Conservation (phyloP, 2,113 vertebrate genomes). For the Phalacrocorax pelagicus region DNA sequence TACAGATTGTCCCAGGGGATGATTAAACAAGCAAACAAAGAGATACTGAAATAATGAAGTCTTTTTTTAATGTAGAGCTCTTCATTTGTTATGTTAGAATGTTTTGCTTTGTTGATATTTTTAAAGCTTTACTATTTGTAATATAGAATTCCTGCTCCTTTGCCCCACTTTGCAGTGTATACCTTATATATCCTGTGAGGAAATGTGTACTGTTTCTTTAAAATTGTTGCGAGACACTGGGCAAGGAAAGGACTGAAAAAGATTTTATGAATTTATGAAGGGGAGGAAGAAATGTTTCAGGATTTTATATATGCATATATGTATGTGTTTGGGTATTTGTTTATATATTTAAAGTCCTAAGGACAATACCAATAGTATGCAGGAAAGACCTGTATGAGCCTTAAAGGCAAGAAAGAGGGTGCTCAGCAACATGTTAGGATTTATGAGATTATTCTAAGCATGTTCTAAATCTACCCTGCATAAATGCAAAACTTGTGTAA, state of each 20-base stretch:
- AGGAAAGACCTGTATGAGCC: not conserved
- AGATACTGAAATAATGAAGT: conserved; percentile 73
- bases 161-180: conserved; percentile 40
- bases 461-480: not conserved
- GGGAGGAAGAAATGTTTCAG: not conserved
- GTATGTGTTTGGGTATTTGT: not conserved
- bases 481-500: not conserved
- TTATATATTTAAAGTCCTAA: not conserved
- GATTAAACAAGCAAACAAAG: conserved; percentile 68
- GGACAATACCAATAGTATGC: not conserved
- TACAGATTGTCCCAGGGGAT: conserved; percentile 70
- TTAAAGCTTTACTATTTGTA: conserved; percentile 65
- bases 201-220: conserved; percentile 46
- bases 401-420: not conserved
- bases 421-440: not conserved
- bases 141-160: conserved; percentile 62
- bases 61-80: conserved; percentile 49
- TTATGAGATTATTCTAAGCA: not conserved
- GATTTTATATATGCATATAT: not conserved
- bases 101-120: conserved; percentile 62
- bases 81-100: conserved; percentile 53
- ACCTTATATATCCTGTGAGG: conserved; percentile 55
- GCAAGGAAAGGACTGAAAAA: not conserved
- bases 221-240: not conserved
- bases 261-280: not conserved